These are phyloP conservation scores for Portunus trituberculatus DNA, from an alignment of 1,140 invertebrate species.

Conservation along the genomic window DNA sequence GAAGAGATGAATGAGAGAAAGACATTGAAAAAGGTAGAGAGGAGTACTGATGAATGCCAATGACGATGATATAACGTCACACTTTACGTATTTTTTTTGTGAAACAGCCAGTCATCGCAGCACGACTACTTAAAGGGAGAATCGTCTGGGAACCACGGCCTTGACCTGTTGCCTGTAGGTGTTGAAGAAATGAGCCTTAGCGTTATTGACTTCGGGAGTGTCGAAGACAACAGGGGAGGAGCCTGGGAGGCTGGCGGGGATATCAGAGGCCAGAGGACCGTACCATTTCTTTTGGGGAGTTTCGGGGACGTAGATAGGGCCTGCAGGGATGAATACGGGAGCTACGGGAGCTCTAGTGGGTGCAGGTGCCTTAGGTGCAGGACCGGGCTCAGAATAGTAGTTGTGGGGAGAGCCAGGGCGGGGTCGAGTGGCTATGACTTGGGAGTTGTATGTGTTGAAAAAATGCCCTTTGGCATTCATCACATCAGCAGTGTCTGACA, in stretches of 20 bases:
- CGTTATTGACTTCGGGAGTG: conserved; percentile 67
- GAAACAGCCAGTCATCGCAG: not conserved
- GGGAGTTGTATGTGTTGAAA: conserved; percentile 60
- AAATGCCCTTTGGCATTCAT: conserved; percentile 5
- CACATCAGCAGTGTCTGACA: conserved; percentile 42
- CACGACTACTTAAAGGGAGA: not conserved
- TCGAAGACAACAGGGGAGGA: conserved; percentile 65
- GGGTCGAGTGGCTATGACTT: conserved; percentile 31
- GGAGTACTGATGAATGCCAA: not conserved
- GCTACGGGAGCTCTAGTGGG: too few relatives aligned
- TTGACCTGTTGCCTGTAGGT: conserved; percentile 55
- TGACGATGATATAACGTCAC: not conserved
- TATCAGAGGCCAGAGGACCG: conserved; percentile 67
- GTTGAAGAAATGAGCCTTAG: conserved; percentile 61
- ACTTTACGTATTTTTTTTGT: not conserved
- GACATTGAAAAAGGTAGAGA: not conserved
- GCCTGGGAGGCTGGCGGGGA: conserved; percentile 71
- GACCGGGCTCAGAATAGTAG: not conserved
- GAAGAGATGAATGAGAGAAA: not conserved
- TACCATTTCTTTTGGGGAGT: conserved; percentile 56
- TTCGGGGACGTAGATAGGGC: not conserved
- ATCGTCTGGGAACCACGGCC: not conserved
- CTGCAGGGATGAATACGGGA: too few relatives aligned
- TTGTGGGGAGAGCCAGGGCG: not conserved
- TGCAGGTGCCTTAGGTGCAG: not conserved